Conservation (phyloP, 2,888 invertebrate genomes). For the Drosophila macrospina region DNA sequence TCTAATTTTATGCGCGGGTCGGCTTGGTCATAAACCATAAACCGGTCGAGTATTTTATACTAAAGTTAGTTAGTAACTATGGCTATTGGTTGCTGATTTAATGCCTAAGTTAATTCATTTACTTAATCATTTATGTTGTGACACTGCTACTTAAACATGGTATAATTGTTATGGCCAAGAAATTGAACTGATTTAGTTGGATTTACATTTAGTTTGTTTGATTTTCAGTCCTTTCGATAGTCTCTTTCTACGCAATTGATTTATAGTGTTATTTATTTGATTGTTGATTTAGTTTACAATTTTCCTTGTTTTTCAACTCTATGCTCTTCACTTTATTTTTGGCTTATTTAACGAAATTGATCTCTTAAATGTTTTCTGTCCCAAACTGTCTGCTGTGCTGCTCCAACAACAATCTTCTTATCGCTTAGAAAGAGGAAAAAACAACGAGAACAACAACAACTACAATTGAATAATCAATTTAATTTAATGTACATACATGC, state of each 20-base stretch:
- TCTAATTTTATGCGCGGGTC: conserved; percentile 67
- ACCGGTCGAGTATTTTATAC: conserved; percentile 63
- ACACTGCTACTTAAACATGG: conserved; percentile 9
- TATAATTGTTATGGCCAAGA: background rate
- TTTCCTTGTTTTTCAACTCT: background rate
- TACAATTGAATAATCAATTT: conserved; percentile 16
- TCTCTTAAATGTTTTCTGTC: background rate
- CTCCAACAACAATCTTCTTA: conserved; percentile 15
- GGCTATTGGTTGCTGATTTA: conserved; percentile 44
- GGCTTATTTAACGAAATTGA: background rate
- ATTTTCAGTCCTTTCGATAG: background rate
- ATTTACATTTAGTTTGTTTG: background rate
- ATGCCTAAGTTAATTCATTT: conserved; percentile 20
- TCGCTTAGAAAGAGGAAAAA: conserved; percentile 9
- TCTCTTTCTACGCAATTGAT: background rate
- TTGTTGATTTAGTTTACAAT: background rate
- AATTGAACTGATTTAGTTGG: background rate
- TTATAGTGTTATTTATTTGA: background rate
- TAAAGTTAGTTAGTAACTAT: conserved; percentile 32
- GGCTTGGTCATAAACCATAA: conserved; percentile 58
- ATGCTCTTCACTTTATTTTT: background rate
- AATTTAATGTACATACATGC: conserved; percentile 35
- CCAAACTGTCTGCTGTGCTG: conserved; percentile 40
- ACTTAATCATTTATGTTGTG: conserved; percentile 8
- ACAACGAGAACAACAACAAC: background rate